A percentile compares a stretch with the other conserved stretches of the same genome.
Evolutionary conservation across 2,113 vertebrate genomes (phyloP).

Genomic region (Cranoglanis bouderius): DNA sequence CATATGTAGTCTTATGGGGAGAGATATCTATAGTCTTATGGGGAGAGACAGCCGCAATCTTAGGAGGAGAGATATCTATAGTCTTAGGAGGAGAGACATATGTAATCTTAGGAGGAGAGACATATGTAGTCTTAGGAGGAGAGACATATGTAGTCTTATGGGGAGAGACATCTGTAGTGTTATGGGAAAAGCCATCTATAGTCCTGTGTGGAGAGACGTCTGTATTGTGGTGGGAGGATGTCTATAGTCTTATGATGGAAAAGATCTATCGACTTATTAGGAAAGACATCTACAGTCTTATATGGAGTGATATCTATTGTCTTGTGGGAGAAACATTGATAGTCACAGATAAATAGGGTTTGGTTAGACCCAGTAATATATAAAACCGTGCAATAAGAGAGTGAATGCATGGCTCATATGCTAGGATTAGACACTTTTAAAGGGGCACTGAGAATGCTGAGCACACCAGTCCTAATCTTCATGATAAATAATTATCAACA

Average conservation of each 20-base stretch:
- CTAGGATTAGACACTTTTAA: conserved; percentile 32
- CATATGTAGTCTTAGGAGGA: neutral
- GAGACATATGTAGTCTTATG: neutral
- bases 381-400: conserved; percentile 19
- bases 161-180: neutral
- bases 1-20: too few relatives aligned
- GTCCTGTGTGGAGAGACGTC: neutral
- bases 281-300: neutral
- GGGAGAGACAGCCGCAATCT: too few relatives aligned
- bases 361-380: conserved; percentile 32
- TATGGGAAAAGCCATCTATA: neutral
- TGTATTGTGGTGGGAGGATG: neutral
- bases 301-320: neutral
- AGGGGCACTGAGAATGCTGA: conserved; percentile 18
- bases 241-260: neutral
- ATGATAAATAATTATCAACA: conserved; percentile 41
- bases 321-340: neutral
- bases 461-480: conserved; percentile 32
- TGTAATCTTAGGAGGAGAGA: neutral
- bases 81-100: neutral
- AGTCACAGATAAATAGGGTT: neutral
- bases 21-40: too few relatives aligned
- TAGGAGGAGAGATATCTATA: neutral
- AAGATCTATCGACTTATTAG: too few relatives aligned
- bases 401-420: conserved; percentile 11